Evolutionary conservation across 2,797 vertebrate genomes (phyloP).

Genomic region (Podargus strigoides): DNA sequence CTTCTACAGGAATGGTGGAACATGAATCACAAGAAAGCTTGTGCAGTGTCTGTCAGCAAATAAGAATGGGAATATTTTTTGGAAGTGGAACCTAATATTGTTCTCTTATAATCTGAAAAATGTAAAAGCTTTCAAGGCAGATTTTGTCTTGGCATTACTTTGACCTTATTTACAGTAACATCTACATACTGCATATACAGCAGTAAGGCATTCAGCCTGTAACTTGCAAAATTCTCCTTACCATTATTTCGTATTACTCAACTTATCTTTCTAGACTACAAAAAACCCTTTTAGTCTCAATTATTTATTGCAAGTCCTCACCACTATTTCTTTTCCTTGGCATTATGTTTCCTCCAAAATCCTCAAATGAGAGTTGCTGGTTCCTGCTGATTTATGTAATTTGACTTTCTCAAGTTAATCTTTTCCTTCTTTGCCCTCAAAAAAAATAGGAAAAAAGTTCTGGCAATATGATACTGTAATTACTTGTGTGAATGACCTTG

Average conservation of each 20-base stretch:
- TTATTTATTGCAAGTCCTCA: background rate
- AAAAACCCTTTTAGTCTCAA: constrained; percentile 6
- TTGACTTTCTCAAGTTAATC: background rate
- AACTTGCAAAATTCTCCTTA: background rate
- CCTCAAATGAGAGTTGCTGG: background rate
- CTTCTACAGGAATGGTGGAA: background rate
- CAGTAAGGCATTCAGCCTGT: background rate
- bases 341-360: background rate
- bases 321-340: constrained; percentile 16
- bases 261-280: background rate
- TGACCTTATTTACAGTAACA: background rate
- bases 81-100: background rate
- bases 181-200: background rate
- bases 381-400: background rate
- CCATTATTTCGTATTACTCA: background rate
- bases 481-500: background rate
- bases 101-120: background rate
- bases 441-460: background rate
- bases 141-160: constrained; percentile 1
- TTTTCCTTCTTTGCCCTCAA: background rate
- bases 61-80: background rate
- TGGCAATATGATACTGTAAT: background rate
- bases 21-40: background rate
- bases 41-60: background rate
- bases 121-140: background rate